Percentiles rank a stretch among this genome's conserved stretches.
Evolutionary conservation across 53 echinoderm and acorn worm species (phyloP).

Genomic region (Crossaster papposus): DNA sequence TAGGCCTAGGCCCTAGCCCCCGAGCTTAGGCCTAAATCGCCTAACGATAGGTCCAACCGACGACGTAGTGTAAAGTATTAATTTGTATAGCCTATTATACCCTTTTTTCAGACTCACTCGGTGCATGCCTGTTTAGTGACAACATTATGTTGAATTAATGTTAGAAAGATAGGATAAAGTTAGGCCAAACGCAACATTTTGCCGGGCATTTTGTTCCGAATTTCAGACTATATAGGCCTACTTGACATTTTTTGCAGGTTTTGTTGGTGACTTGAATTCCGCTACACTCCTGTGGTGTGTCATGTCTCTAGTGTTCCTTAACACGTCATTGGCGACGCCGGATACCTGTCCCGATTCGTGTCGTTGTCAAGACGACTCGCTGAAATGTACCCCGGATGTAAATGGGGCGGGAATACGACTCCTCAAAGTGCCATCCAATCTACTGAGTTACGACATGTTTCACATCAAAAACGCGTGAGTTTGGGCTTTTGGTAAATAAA

Average conservation of each 20-base stretch:
- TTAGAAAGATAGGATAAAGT: neutral
- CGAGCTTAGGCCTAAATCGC: no score
- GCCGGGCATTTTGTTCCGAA: neutral
- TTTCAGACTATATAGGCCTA: neutral
- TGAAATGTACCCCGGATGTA: constrained; percentile 32
- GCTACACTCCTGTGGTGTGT: constrained; percentile 21
- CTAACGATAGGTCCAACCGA: no score
- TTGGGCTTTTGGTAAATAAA: neutral
- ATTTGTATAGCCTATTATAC: no score
- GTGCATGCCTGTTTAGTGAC: no score
- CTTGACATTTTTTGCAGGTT: neutral
- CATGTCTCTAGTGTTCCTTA: constrained; percentile 11
- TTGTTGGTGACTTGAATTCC: neutral
- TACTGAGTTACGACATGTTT: constrained; percentile 10
- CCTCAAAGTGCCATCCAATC: constrained; percentile 18
- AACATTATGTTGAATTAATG: no score
- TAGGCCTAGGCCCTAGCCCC: no score
- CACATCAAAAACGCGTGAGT: constrained; percentile 37
- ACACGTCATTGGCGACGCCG: constrained; percentile 9
- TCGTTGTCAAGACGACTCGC: constrained; percentile 21
- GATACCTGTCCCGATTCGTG: constrained; percentile 39
- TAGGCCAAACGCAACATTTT: neutral
- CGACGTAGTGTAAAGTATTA: no score
- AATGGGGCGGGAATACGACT: constrained; percentile 24
- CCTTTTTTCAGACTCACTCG: no score